Conservation (phyloP, 2,113 vertebrate species). For the Podocnemis expansa region DNA sequence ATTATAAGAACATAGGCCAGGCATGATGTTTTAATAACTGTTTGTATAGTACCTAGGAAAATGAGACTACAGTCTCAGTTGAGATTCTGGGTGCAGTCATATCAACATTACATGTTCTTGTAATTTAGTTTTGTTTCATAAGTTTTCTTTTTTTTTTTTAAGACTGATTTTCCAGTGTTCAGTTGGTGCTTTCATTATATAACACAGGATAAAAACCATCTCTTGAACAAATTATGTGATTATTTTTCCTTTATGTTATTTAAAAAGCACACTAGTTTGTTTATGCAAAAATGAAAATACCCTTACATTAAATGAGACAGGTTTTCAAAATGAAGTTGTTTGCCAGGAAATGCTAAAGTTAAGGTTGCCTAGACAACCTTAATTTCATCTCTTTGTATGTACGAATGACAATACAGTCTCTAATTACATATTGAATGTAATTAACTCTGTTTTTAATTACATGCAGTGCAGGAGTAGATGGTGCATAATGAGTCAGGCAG, state of each 20-base stretch:
- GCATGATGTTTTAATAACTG: not conserved
- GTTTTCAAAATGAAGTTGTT: not conserved
- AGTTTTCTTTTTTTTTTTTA: not conserved
- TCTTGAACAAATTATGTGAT: not conserved
- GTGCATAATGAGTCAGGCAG: not conserved
- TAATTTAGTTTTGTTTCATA: accelerated
- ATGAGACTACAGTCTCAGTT: not conserved
- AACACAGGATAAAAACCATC: not conserved
- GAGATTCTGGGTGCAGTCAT: not conserved
- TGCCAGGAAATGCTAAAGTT: not conserved
- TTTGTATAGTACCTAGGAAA: not conserved
- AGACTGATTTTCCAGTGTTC: not conserved
- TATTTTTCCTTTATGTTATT: not conserved
- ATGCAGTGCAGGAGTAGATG: not conserved
- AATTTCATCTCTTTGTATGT: not conserved
- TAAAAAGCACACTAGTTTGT: not conserved
- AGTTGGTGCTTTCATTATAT: not conserved
- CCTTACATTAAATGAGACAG: not conserved
- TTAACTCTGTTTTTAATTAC: not conserved
- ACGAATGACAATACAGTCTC: not conserved
- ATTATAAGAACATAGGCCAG: not conserved
- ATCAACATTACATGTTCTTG: not conserved
- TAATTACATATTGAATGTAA: not conserved
- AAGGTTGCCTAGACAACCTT: not conserved
- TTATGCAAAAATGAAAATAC: not conserved